A percentile compares a stretch with the other conserved stretches of the same genome.
phyloP scores from a whole-genome alignment of 92 coral and sea anemone genomes.

The Blastomussa wellsi region DNA sequence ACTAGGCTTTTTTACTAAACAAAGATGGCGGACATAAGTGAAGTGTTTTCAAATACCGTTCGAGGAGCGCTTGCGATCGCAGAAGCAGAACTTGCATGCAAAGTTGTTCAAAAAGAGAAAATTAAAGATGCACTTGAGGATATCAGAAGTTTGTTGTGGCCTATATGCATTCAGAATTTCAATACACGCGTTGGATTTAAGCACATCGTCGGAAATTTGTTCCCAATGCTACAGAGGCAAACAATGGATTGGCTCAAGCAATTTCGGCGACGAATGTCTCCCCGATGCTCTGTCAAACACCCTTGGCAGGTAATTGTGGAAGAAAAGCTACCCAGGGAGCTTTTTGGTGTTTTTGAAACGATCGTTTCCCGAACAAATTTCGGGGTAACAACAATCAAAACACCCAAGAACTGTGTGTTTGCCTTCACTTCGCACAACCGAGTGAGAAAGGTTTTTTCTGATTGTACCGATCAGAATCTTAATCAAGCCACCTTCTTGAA shows the following conservation, averaged over 20 bases:
- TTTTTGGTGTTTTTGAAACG: neutral
- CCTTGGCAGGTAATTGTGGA: neutral
- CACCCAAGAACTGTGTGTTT: no score
- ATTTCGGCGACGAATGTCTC: slow-evolving; percentile 5
- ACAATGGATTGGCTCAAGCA: neutral
- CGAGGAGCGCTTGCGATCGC: no score
- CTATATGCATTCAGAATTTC: no score
- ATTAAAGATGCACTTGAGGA: no score
- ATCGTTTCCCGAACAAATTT: slow-evolving; percentile 1
- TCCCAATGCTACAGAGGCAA: slow-evolving; percentile 11
- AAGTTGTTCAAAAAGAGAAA: no score
- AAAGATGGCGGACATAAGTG: no score
- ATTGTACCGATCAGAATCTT: neutral
- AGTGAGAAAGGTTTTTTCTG: no score
- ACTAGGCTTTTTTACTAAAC: no score
- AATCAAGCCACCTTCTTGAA: neutral
- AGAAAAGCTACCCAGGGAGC: neutral
- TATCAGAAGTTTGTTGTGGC: slow-evolving; percentile 12
- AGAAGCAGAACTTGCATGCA: no score
- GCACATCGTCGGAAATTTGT: neutral
- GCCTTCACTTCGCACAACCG: no score
- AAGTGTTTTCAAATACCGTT: no score
- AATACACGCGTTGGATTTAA: slow-evolving; percentile 3
- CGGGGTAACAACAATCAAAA: no score
- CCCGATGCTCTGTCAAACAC: slow-evolving; percentile 1